Evolutionary conservation across 2,113 vertebrate genomes (phyloP).

Genomic region (Sapajus apella): DNA sequence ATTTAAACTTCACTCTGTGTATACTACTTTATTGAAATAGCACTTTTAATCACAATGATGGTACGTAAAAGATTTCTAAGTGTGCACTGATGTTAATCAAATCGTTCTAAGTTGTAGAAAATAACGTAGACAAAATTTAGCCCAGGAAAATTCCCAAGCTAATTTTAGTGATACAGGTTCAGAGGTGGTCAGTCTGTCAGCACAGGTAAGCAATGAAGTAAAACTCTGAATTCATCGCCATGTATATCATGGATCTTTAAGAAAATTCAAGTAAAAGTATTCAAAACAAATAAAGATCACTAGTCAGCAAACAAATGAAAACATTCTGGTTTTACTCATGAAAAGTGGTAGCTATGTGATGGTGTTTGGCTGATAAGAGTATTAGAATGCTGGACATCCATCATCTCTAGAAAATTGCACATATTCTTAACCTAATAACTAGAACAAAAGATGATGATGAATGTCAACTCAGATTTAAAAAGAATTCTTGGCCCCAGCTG

Average conservation of each 20-base stretch:
- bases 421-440: not conserved
- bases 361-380: constrained; percentile 82
- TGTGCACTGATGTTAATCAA: not conserved
- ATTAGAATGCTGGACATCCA: constrained; percentile 78
- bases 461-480: constrained; percentile 71
- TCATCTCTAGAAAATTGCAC: constrained; percentile 48
- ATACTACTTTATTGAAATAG: not conserved
- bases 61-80: not conserved
- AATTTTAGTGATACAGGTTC: not conserved
- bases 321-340: not conserved
- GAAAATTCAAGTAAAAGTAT: constrained; percentile 39
- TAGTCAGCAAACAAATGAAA: not conserved
- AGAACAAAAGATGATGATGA: constrained; percentile 59
- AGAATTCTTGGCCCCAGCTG: accelerated
- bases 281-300: not conserved
- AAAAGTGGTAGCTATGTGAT: constrained; percentile 66
- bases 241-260: constrained; percentile 12
- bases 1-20: not conserved
- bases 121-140: not conserved
- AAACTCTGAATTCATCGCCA: constrained; percentile 40
- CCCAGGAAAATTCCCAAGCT: not conserved
- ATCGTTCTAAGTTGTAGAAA: not conserved
- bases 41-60: not conserved
- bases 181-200: not conserved
- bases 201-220: constrained; percentile 16